Percentiles rank a stretch among this genome's conserved stretches.
Evolutionary conservation across 2,888 invertebrate species (phyloP).

Genomic region (Lasius fuliginosus): DNA sequence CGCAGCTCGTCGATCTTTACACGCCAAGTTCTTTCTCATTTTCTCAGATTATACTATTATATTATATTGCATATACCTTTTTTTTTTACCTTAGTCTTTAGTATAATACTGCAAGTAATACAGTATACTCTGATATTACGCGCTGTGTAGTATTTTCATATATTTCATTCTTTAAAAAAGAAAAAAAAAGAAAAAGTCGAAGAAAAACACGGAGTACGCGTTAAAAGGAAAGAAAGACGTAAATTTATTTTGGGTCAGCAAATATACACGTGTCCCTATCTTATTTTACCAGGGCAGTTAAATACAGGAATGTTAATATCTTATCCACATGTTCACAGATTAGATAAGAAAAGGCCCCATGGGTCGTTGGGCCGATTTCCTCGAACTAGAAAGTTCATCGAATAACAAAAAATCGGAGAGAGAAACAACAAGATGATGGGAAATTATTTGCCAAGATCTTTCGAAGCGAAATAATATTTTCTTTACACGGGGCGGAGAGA

Average conservation of each 20-base stretch:
- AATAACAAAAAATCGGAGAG: constrained; percentile 1
- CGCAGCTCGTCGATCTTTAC: constrained; percentile 9
- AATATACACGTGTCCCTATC: constrained; percentile 61
- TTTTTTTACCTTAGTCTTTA: not conserved
- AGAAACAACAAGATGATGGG: not conserved
- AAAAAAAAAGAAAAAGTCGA: not conserved
- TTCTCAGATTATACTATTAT: not conserved
- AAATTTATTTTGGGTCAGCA: not conserved
- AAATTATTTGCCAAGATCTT: not conserved
- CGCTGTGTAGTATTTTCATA: not conserved
- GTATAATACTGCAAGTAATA: not conserved
- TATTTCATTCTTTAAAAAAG: not conserved
- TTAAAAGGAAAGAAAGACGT: not conserved
- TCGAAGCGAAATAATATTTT: not conserved
- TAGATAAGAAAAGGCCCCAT: constrained; percentile 74
- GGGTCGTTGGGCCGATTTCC: constrained; percentile 35
- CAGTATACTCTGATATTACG: not conserved
- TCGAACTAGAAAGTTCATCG: not conserved
- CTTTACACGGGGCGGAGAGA: not conserved
- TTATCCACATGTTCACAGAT: constrained; percentile 76
- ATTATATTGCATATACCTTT: not conserved
- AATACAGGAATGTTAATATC: constrained; percentile 68
- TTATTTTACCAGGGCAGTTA: constrained; percentile 42
- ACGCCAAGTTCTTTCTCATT: not conserved
- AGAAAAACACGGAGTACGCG: not conserved